These are phyloP conservation scores for Rissa tridactyla DNA, from an alignment of 2,113 vertebrate genomes.

Conservation along the genomic window DNA sequence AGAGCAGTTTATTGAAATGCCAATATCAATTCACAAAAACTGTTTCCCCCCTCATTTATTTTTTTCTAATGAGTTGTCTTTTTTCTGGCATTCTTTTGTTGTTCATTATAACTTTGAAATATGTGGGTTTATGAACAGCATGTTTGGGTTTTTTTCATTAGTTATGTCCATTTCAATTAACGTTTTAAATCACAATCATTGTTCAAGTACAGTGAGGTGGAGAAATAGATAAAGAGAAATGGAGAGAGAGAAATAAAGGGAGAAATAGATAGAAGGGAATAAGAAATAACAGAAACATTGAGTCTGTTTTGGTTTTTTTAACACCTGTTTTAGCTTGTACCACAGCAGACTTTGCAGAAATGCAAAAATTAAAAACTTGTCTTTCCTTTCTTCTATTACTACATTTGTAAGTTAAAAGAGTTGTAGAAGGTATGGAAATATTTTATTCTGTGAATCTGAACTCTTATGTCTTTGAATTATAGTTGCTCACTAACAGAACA, in stretches of 20 bases:
- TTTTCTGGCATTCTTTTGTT: not conserved
- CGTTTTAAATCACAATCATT: not conserved
- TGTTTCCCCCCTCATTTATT: accelerated
- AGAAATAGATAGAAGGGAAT: not conserved
- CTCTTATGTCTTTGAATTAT: not conserved
- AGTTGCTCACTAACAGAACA: slow-evolving; percentile 32
- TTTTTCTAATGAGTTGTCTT: not conserved
- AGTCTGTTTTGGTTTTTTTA: not conserved
- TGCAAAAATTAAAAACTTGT: not conserved
- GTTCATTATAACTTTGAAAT: not conserved
- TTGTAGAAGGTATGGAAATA: not conserved
- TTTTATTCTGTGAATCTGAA: not conserved
- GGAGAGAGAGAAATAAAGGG: too few relatives aligned
- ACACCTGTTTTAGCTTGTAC: not conserved
- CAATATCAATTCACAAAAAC: not conserved
- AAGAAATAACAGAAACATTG: not conserved
- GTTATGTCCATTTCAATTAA: not conserved
- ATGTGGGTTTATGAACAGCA: not conserved
- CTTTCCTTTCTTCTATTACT: not conserved
- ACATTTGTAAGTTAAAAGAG: not conserved
- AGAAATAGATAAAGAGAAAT: too few relatives aligned
- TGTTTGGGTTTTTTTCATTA: not conserved
- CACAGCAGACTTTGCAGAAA: not conserved
- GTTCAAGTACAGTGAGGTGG: not conserved
- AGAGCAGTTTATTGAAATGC: not conserved